Percentiles rank a stretch among this genome's conserved stretches.
Evolutionary conservation across 2,797 vertebrate genomes (phyloP).

Genomic region (Chelon auratus): DNA sequence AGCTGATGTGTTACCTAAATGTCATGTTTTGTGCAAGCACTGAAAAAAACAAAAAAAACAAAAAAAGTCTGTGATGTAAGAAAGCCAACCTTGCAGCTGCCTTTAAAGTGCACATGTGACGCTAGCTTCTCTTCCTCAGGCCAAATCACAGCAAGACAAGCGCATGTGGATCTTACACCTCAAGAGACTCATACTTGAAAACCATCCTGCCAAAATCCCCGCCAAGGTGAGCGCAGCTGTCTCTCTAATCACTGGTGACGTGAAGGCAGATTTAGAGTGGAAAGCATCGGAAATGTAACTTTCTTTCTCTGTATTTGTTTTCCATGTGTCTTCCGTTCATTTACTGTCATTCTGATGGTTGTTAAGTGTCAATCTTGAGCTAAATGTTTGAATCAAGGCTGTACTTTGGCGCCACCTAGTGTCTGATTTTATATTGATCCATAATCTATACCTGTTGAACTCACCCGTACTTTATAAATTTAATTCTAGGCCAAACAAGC

Average conservation of each 20-base stretch:
- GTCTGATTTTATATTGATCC: constrained; percentile 8
- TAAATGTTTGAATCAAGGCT: neutral
- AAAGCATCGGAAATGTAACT: constrained; percentile 45
- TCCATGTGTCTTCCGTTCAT: constrained; percentile 8
- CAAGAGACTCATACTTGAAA: constrained; percentile 98
- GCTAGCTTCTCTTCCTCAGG: constrained; percentile 80
- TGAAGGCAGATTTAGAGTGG: constrained; percentile 33
- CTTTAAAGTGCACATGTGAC: constrained; percentile 47
- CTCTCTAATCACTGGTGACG: constrained; percentile 8
- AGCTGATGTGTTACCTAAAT: constrained; percentile 53
- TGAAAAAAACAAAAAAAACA: constrained; percentile 25
- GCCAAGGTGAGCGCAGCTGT: constrained; percentile 88
- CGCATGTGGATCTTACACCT: constrained; percentile 97
- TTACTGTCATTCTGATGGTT: constrained; percentile 27
- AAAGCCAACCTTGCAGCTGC: constrained; percentile 24
- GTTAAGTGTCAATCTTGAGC: constrained; percentile 4
- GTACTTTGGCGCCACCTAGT: constrained; percentile 68
- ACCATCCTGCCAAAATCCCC: constrained; percentile 98
- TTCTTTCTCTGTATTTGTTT: neutral
- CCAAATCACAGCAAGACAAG: constrained; percentile 97
- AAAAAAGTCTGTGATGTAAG: constrained; percentile 54
- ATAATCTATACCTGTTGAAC: neutral
- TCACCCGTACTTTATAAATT: constrained; percentile 35
- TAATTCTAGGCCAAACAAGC: constrained; percentile 93
- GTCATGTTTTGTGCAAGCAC: constrained; percentile 38